These are phyloP conservation scores for Drosophila pruinosa DNA, from an alignment of 1,140 invertebrate genomes.

Conservation along the genomic window DNA sequence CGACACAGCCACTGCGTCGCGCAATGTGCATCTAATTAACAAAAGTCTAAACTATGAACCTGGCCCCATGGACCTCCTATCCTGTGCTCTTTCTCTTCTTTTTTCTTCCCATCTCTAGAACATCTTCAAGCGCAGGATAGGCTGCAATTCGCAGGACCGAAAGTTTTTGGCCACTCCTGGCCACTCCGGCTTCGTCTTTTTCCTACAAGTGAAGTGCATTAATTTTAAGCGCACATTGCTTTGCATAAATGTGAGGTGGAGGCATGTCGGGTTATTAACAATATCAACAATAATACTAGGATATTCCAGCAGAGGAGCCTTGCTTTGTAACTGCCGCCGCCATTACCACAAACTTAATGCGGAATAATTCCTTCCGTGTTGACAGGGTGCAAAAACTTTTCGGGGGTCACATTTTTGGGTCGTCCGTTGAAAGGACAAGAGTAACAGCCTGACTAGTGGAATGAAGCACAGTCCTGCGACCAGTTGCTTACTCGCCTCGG, in stretches of 20 bases:
- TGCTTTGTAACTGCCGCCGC: conserved; percentile 52
- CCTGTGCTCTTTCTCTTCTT: background rate
- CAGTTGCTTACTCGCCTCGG: conserved; percentile 13
- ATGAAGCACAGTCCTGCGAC: conserved; percentile 18
- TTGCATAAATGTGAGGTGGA: conserved; percentile 68
- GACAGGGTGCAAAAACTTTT: conserved; percentile 78
- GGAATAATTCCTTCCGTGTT: conserved; percentile 80
- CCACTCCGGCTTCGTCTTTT: conserved; percentile 15
- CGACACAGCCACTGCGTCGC: background rate
- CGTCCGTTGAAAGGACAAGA: background rate
- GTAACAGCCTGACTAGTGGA: background rate
- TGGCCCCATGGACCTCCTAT: background rate
- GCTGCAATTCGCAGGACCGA: background rate
- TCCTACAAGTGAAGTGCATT: conserved; percentile 59
- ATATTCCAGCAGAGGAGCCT: conserved; percentile 16
- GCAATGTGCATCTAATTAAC: conserved; percentile 63
- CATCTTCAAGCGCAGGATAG: background rate
- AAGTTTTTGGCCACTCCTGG: conserved; percentile 71
- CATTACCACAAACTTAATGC: conserved; percentile 79
- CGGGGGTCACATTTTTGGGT: conserved; percentile 57
- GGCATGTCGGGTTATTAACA: conserved; percentile 78
- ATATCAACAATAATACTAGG: conserved; percentile 54
- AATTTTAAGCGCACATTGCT: conserved; percentile 79
- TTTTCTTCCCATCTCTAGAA: background rate
- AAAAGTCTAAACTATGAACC: conserved; percentile 34